Evolutionary conservation across 1,140 invertebrate species (phyloP).

Genomic region (Anastrepha ludens): DNA sequence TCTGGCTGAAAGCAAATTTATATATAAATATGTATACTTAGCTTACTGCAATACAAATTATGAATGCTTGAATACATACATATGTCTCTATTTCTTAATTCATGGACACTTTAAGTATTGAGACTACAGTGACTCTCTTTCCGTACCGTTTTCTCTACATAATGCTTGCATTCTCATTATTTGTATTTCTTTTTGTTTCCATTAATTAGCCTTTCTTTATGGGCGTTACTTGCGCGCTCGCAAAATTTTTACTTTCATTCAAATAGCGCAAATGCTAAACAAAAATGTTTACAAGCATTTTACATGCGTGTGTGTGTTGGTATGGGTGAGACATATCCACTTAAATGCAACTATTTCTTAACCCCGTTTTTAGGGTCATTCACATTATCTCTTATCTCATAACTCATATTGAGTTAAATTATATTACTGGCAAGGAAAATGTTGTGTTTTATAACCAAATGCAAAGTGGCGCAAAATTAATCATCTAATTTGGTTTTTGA

Average conservation of each 20-base stretch:
- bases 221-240: neutral
- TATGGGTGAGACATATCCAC: neutral
- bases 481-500: too few relatives aligned
- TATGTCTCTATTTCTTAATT: neutral
- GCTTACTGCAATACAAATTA: neutral
- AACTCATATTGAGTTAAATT: neutral
- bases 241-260: constrained; percentile 29
- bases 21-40: neutral
- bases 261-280: neutral
- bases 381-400: neutral
- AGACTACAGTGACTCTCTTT: neutral
- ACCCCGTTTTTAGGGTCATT: neutral
- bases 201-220: constrained; percentile 30
- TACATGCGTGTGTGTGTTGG: neutral
- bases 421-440: too few relatives aligned
- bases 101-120: too few relatives aligned
- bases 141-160: neutral
- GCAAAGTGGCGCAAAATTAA: too few relatives aligned
- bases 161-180: neutral
- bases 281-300: neutral
- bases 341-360: neutral
- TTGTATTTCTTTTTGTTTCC: neutral
- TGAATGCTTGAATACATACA: neutral
- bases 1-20: neutral
- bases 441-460: too few relatives aligned